These are phyloP conservation scores for Zaprionus vittiger DNA, from an alignment of 1,140 invertebrate species.

Conservation along the genomic window DNA sequence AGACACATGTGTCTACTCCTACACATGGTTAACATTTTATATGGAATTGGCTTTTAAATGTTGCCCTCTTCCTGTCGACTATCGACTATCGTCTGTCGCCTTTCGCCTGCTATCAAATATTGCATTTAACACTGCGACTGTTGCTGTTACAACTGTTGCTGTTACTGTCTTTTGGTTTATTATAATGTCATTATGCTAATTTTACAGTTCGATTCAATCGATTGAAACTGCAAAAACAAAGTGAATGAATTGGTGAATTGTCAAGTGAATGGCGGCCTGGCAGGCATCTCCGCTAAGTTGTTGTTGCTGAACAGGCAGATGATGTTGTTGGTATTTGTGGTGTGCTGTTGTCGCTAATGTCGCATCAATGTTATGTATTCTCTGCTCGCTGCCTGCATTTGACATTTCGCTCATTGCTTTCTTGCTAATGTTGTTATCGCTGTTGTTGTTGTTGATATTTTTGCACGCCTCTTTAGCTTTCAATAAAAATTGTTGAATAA, in stretches of 20 bases:
- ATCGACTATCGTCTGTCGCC: background rate
- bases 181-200: slow-evolving; percentile 82
- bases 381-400: slow-evolving; percentile 60
- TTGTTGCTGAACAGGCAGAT: slow-evolving; percentile 8
- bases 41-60: slow-evolving; percentile 25
- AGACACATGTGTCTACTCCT: slow-evolving; percentile 1
- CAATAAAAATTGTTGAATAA: slow-evolving; percentile 82
- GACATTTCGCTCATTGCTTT: slow-evolving; percentile 80
- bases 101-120: slow-evolving; percentile 23
- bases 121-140: slow-evolving; percentile 45
- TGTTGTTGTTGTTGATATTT: slow-evolving; percentile 53
- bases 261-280: slow-evolving; percentile 62
- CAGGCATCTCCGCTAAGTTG: slow-evolving; percentile 23
- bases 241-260: slow-evolving; percentile 32
- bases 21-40: slow-evolving; percentile 11
- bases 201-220: slow-evolving; percentile 66
- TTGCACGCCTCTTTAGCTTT: slow-evolving; percentile 74
- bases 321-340: slow-evolving; percentile 39
- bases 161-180: slow-evolving; percentile 67
- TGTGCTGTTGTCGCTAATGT: slow-evolving; percentile 72
- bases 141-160: slow-evolving; percentile 29
- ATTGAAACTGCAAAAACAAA: slow-evolving; percentile 37
- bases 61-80: slow-evolving; percentile 14
- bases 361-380: slow-evolving; percentile 75
- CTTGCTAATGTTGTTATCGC: slow-evolving; percentile 52